These are phyloP conservation scores for Felis catus DNA, from an alignment of 2,113 vertebrate genomes.

Conservation along the genomic window F.catus_Fca126_mat1.0 CM031414.1:101532001-101532500, in stretches of 20 bases:
- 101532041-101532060: background rate
- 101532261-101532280: background rate
- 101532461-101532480: background rate
- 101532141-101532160: background rate
- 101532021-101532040: background rate
- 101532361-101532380: slow-evolving; percentile 4
- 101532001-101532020: background rate
- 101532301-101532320: background rate
- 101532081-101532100: background rate
- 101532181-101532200: background rate
- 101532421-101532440: background rate
- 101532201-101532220: background rate
- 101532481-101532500: background rate
- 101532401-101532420: background rate
- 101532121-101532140: background rate
- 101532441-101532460: background rate
- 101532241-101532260: background rate
- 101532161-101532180: background rate
- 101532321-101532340: background rate
- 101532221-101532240: background rate
- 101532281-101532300: background rate
- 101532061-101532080: background rate
- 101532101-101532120: background rate
- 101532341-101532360: background rate
- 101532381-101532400: background rate